A percentile compares a stretch with the other conserved stretches of the same genome.
phyloP scores from a whole-genome alignment of 2,888 invertebrate species.

The Tuberolachnus salignus region DNA sequence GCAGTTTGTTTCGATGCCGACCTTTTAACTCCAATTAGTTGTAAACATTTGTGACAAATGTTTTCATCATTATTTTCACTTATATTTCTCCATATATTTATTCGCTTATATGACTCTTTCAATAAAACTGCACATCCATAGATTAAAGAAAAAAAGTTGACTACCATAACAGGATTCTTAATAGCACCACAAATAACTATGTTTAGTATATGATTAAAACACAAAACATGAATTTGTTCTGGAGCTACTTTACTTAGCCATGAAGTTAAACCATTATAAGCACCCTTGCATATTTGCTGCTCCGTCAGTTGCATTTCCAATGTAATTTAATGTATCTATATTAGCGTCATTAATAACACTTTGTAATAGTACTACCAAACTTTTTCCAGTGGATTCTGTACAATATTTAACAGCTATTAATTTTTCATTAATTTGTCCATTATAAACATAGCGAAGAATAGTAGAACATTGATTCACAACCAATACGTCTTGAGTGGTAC shows the following conservation, averaged over 20 bases:
- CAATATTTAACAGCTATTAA: constrained; percentile 18
- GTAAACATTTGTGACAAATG: constrained; percentile 1
- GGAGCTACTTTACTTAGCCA: constrained; percentile 48
- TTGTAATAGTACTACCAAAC: constrained; percentile 21
- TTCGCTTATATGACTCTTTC: constrained; percentile 45
- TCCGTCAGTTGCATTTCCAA: constrained; percentile 22
- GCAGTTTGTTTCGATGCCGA: constrained; percentile 20
- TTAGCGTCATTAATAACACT: constrained; percentile 8
- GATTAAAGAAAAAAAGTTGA: constrained; percentile 50
- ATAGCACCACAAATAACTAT: constrained; percentile 57
- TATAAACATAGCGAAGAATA: constrained; percentile 4
- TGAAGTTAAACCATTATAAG: constrained; percentile 57
- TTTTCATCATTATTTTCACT: constrained; percentile 17
- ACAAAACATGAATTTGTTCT: constrained; percentile 58
- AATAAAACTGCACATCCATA: constrained; percentile 23
- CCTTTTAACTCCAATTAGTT: constrained; percentile 10
- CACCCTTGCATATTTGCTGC: constrained; percentile 13
- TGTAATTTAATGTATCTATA: constrained; percentile 4
- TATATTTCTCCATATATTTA: not conserved
- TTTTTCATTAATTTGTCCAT: constrained; percentile 20
- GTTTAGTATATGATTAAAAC: constrained; percentile 58
- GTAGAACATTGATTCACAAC: constrained; percentile 11
- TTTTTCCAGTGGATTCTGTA: constrained; percentile 2
- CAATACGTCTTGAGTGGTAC: constrained; percentile 15
- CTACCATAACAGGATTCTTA: constrained; percentile 25